phyloP scores from a whole-genome alignment of 2,113 vertebrate genomes.

The Stigmatopora nigra region DNA sequence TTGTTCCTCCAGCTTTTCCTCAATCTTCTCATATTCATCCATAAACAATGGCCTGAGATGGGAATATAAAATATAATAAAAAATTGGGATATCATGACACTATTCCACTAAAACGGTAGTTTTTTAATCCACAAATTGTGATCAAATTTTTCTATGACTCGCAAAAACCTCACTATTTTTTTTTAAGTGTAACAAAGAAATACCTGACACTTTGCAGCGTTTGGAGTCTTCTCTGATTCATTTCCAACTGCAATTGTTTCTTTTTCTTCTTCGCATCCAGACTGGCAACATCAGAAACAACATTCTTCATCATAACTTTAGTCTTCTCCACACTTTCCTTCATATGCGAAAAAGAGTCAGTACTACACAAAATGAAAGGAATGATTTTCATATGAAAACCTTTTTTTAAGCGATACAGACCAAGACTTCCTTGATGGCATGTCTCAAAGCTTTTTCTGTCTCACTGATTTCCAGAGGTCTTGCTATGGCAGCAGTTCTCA shows the following conservation, averaged over 20 bases:
- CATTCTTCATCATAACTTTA: conserved; percentile 83
- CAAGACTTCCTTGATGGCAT: conserved; percentile 79
- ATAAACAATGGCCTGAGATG: conserved; percentile 85
- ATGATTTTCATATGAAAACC: not conserved
- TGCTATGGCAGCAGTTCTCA: conserved; percentile 82
- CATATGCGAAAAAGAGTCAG: not conserved
- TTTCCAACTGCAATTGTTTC: conserved; percentile 86
- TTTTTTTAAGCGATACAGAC: conserved; percentile 61
- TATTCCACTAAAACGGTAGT: not conserved
- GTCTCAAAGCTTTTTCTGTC: conserved; percentile 82
- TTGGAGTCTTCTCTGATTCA: conserved; percentile 86
- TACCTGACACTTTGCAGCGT: conserved; percentile 86
- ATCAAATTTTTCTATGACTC: not conserved
- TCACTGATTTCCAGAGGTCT: conserved; percentile 91
- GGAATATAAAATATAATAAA: not conserved
- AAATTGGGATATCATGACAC: not conserved
- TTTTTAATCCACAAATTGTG: not conserved
- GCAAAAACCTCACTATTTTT: too few relatives aligned
- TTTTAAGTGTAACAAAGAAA: conserved; percentile 59
- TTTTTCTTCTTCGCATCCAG: conserved; percentile 93
- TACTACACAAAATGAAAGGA: not conserved
- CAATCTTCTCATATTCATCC: conserved; percentile 96
- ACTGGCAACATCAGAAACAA: conserved; percentile 83
- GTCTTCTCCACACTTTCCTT: conserved; percentile 85
- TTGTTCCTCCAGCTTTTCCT: conserved; percentile 90